A percentile compares a stretch with the other conserved stretches of the same genome.
phyloP scores from a whole-genome alignment of 2,113 vertebrate species.

The Dolichallabes microphthalmus region DNA sequence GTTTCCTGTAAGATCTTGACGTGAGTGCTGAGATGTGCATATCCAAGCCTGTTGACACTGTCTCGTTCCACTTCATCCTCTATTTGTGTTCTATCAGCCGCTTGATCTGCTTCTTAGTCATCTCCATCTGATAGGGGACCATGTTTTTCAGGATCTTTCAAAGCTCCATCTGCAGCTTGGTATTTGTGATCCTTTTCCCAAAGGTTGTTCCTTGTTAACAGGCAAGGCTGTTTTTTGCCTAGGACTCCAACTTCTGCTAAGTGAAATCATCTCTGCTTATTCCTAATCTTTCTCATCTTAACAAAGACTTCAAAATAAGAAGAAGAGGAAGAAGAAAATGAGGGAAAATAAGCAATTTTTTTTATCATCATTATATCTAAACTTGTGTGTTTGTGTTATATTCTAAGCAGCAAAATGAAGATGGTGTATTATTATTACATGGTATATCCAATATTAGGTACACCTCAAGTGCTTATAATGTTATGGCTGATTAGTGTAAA shows the following conservation, averaged over 20 bases:
- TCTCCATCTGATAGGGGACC: constrained; percentile 88
- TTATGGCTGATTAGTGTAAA: too few species aligned
- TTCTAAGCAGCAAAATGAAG: constrained; percentile 92
- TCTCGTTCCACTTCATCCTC: constrained; percentile 88
- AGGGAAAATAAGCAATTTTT: constrained; percentile 32
- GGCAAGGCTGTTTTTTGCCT: too few species aligned
- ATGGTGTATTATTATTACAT: constrained; percentile 80
- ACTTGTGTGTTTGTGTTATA: constrained; percentile 90
- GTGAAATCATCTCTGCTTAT: too few species aligned
- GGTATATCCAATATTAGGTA: too few species aligned
- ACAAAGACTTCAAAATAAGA: constrained; percentile 88
- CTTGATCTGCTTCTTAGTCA: constrained; percentile 99
- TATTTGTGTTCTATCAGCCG: constrained; percentile 99
- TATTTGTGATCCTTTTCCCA: constrained; percentile 88
- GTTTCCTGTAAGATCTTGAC: neutral
- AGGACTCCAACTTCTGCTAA: too few species aligned
- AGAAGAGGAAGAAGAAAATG: constrained; percentile 40
- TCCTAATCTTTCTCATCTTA: constrained; percentile 99
- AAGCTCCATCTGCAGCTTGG: constrained; percentile 96
- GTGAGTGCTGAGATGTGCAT: neutral
- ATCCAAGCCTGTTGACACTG: constrained; percentile 90
- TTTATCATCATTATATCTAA: neutral
- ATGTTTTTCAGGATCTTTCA: constrained; percentile 99
- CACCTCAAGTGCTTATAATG: too few species aligned
- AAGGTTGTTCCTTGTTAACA: too few species aligned